Base-by-base conservation (phyloP, 2,888 invertebrate species). In the Abrostola triplasia region DNA sequence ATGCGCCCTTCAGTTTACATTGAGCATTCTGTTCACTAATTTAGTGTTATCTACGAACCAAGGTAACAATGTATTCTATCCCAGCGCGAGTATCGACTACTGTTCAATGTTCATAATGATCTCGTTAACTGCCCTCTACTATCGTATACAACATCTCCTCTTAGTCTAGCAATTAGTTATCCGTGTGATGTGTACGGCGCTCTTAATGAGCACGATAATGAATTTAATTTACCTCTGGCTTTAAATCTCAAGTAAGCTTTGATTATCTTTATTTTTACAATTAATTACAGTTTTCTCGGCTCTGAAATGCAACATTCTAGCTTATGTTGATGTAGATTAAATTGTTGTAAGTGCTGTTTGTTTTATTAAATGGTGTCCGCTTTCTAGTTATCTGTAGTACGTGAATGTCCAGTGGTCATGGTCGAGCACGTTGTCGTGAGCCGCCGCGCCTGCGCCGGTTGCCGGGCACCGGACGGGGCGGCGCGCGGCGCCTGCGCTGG, bases 401-500 rank as follows among this genome's bases (percentile, higher is more conserved):
- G 13, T 56, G 36, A 59, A 61, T 55, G 67, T 65, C 57, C 70
- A 59, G 69, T 61, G 70, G 78, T 82, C 77, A 84, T 71, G 80
- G 76, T 60, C 68, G 70, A 74, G 57, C 56, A 49, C 61, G 73
- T 68, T 65, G 70, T 80, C 73, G 74, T 74, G 79, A 64, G 70
- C 67, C 56, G 36, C 6, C 13, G 41, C 51, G 42, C 51, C 38
- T 62, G 69, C 67, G 50, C 67, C 59, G 70, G 67, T 48, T 65
- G 73, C 71, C 76, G 73, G 62, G 52, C 59, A 47, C 55, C 67
- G 76, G 73, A 72, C 78, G 61, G 56, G 63, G 57, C 37, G 64
- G 63, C 48, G 72, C 74, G 77, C 68, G 64, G 73, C 55, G 61
- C 67, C 73, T 44, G 44, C 24, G 69, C 60, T 84, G 88, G 84